These are phyloP conservation scores for Vulpes vulpes DNA, from an alignment of 2,113 vertebrate genomes.

Conservation along the genomic window DNA sequence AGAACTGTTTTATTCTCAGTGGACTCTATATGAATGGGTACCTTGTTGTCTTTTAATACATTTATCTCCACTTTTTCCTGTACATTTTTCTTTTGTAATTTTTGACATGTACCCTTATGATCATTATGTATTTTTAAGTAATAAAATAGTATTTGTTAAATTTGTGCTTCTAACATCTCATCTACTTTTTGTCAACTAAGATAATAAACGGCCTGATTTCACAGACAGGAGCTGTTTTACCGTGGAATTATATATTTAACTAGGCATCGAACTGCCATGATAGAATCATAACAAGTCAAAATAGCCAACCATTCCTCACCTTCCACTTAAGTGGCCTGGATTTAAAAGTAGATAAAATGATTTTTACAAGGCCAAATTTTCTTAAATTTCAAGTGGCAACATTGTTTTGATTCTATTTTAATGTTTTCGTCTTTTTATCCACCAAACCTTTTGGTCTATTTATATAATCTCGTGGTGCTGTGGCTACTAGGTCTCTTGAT, in stretches of 20 bases:
- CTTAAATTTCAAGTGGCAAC: slow-evolving; percentile 34
- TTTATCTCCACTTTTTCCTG: slow-evolving; percentile 47
- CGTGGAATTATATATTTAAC: neutral
- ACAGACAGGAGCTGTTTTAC: slow-evolving; percentile 10
- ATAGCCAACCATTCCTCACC: neutral
- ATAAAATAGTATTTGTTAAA: slow-evolving; percentile 77
- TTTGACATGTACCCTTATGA: slow-evolving; percentile 36
- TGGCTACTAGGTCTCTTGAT: neutral
- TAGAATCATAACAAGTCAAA: neutral
- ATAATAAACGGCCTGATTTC: slow-evolving; percentile 59
- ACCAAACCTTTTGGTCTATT: neutral
- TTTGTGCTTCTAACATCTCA: slow-evolving; percentile 63
- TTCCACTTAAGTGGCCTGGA: slow-evolving; percentile 10
- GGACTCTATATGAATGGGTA: neutral
- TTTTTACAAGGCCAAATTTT: neutral
- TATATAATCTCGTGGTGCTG: neutral
- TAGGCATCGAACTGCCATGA: neutral
- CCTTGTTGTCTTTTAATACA: slow-evolving; percentile 13
- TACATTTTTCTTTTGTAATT: slow-evolving; percentile 58
- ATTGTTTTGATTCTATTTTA: neutral
- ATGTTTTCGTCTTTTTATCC: slow-evolving; percentile 38
- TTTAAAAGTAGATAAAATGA: slow-evolving; percentile 49
- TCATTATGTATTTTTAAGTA: slow-evolving; percentile 75
- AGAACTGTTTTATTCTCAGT: slow-evolving; percentile 44
- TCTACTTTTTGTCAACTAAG: slow-evolving; percentile 62